Base-by-base conservation (phyloP, 2,797 vertebrate species). In the Acanthiza pusilla region DNA sequence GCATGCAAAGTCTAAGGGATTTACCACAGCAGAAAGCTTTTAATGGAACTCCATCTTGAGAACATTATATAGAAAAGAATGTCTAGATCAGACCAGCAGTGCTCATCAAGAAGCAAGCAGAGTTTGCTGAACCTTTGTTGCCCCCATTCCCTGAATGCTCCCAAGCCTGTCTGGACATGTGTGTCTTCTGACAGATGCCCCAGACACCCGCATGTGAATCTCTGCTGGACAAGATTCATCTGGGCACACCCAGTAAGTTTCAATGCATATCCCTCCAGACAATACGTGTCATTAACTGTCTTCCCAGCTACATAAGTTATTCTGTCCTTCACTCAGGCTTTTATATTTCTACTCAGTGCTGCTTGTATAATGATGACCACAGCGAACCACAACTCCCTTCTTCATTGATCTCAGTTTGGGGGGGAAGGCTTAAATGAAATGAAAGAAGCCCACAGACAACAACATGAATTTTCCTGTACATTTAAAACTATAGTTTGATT, bases 21-120 rank as follows among this genome's bases (percentile, higher is more conserved):
- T 96, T 82, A 63, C 79, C 32, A 66, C 3, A 91, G 18, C n/a
- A 62, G 20, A 72, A 65, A 22, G 1, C 29, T 92, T 92, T 85
- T 48, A 85, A 71, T 68, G 30, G 29, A 79, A 67, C 6, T 76
- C 16, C 71, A 66, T 93, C 77, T 53, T 94, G 63, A 91, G 71
- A 91, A 62, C 22, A 79, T 92, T 96, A 62, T 75, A 36, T 19
- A 48, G 42, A 20, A 94, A 87, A 81, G 78, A 74, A 42, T 9
- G 4, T 17, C 22, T 50, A 55, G 42, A 34, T 74, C 30, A 53
- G 66, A 38, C 30, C 83, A 91, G 73, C 58, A 81, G 27, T n/a
- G 38, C 16, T 80, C 30, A 72, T 68, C 6, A 61, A 60, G 30
- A 88, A 70, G 26, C 7, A 0, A 90, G 16, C 6, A 80, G 50